Base-by-base conservation (phyloP, 2,888 invertebrate species). In the Oscheius myriophilus region DNA sequence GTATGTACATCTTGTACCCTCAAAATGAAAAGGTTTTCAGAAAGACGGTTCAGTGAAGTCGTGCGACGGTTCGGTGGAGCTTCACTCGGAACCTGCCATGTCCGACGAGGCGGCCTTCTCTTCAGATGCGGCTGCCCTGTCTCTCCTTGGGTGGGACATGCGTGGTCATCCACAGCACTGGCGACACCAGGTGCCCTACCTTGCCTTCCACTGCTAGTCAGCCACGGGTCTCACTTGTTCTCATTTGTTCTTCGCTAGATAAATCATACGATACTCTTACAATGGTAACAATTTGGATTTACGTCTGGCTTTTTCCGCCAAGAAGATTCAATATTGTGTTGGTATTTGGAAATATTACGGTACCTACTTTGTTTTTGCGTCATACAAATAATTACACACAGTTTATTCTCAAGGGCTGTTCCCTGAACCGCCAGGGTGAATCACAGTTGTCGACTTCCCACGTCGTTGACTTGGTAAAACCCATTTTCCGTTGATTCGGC, bases 61-160 rank as follows among this genome's bases (percentile, higher is more conserved):
- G 0, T 81, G 81, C 52, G 71, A 75, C 42, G 80, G 80, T 11
- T 70, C 69, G 46, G 75, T 81, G 6, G 70, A 73, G 9, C 72
- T 82, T 14, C 81, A 85, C 63, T 67, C 72, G 0, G 74, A 80
- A 25, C 75, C 84, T 9, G 55, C 63, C 9, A 67, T 67, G n/a
- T 83, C 82, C 0, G 71, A 83, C 57, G 84, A 85, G 67, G 71
- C 73, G n/a, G 75, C 72, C 14, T 80, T 77, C 73, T 73, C 80
- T 14, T 71, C 78, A 12, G 76, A 78, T 53, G 73, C 76, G 14
- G 42, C 18, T 26, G 53, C 51, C 14, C 72, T 85, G 45, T 76
- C 78, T 18, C 73, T 84, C 7, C 76, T 85, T 11, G 85, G 85
- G 21, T 85, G 85, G 85, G 76, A 81, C 59, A 85, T 85, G 85